Conservation (phyloP, 2,888 invertebrate species). For the Sarcophaga variegata region DNA sequence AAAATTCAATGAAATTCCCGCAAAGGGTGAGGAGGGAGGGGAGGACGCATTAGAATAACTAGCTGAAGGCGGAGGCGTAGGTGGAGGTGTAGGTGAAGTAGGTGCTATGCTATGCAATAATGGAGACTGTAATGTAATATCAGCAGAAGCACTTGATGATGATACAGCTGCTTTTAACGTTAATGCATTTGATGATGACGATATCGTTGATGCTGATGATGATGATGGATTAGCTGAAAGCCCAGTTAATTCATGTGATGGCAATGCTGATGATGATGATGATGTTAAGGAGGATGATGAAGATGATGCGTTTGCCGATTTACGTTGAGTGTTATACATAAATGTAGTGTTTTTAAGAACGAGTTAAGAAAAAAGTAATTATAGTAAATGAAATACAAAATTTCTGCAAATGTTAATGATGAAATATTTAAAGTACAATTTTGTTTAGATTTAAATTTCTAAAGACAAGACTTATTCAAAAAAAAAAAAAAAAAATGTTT, state of each 20-base stretch:
- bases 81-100: conserved; percentile 65
- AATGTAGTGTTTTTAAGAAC: conserved; percentile 68
- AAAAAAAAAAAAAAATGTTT: conserved; percentile 10
- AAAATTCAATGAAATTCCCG: conserved; percentile 59
- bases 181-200: conserved; percentile 39
- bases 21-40: conserved; percentile 64
- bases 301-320: conserved; percentile 71
- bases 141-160: conserved; percentile 41
- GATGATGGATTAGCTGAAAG: conserved; percentile 54
- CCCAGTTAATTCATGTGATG: conserved; percentile 49
- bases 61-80: conserved; percentile 63
- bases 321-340: conserved; percentile 77
- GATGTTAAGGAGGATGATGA: conserved; percentile 68
- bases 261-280: conserved; percentile 66
- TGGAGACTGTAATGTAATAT: conserved; percentile 35
- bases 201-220: conserved; percentile 48
- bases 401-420: conserved; percentile 49
- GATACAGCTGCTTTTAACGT: neutral
- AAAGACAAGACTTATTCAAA: conserved; percentile 58
- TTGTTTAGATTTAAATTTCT: conserved; percentile 12
- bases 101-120: conserved; percentile 29
- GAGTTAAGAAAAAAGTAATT: conserved; percentile 57
- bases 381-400: conserved; percentile 47
- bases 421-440: conserved; percentile 12
- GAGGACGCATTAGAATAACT: conserved; percentile 55